Percentiles rank a stretch among this genome's conserved stretches.
Conservation (phyloP, 1,140 invertebrate species). For the Trichogramma pretiosum region DNA sequence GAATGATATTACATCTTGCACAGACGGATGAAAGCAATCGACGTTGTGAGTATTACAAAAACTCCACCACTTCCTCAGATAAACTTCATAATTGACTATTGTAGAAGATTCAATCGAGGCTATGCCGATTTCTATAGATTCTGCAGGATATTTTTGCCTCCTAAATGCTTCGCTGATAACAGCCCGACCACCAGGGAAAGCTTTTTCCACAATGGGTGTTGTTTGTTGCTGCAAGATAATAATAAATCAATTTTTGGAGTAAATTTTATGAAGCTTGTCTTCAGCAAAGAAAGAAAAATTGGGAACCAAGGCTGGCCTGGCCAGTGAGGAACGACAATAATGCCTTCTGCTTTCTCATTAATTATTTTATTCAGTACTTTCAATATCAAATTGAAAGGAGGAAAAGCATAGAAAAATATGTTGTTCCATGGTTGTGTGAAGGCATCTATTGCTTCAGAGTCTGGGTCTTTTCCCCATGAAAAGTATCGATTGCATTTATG, state of each 20-base stretch:
- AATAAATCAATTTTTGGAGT: constrained; percentile 13
- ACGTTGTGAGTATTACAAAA: constrained; percentile 4
- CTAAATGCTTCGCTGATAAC: constrained; percentile 7
- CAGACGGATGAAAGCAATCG: no score
- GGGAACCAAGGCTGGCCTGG: constrained; percentile 16
- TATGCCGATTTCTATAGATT: constrained; percentile 6
- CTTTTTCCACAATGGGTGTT: constrained; percentile 1
- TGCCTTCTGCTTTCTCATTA: neutral
- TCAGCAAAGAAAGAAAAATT: constrained; percentile 5
- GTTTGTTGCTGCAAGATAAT: constrained; percentile 16
- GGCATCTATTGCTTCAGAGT: constrained; percentile 16
- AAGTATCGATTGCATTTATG: constrained; percentile 22
- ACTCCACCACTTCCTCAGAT: constrained; percentile 6
- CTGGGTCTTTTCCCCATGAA: constrained; percentile 20
- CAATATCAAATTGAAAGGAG: constrained; percentile 6
- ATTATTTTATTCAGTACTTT: constrained; percentile 1
- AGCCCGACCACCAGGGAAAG: constrained; percentile 6
- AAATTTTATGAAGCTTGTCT: constrained; percentile 10
- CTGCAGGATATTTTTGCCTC: neutral
- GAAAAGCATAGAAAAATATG: constrained; percentile 14
- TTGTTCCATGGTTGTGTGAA: constrained; percentile 16
- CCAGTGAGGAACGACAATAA: constrained; percentile 12
- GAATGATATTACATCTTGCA: constrained; percentile 6
- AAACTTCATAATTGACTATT: constrained; percentile 5
- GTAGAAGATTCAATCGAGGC: constrained; percentile 6